A percentile compares a stretch with the other conserved stretches of the same genome.
phyloP scores from a whole-genome alignment of 1,140 invertebrate species.

The Thaumetopoea pityocampa region DNA sequence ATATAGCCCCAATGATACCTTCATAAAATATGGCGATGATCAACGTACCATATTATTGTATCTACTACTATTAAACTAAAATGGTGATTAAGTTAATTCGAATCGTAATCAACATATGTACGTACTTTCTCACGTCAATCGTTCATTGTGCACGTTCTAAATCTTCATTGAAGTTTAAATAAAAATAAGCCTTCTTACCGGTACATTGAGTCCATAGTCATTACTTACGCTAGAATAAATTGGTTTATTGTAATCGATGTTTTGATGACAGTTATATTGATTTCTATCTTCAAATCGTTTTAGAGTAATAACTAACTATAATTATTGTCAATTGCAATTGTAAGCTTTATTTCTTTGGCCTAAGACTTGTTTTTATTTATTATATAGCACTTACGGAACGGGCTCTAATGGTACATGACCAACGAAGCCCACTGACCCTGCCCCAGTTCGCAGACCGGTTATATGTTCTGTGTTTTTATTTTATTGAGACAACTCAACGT shows the following conservation, averaged over 20 bases:
- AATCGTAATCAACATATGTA: too few species aligned
- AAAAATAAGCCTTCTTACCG: too few species aligned
- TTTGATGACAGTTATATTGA: slow-evolving; percentile 32
- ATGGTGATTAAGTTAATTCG: too few species aligned
- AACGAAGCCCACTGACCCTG: slow-evolving; percentile 29
- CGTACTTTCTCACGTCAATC: too few species aligned
- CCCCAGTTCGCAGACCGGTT: slow-evolving; percentile 19
- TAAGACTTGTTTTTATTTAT: slow-evolving; percentile 5
- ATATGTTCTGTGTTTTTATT: slow-evolving; percentile 14
- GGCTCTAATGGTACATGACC: slow-evolving; percentile 10
- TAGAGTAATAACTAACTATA: not conserved
- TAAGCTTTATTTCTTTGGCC: not conserved
- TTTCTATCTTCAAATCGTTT: slow-evolving; percentile 20
- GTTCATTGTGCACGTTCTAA: too few species aligned
- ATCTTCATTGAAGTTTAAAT: too few species aligned
- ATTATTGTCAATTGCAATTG: not conserved
- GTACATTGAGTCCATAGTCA: too few species aligned
- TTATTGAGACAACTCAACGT: slow-evolving; percentile 3
- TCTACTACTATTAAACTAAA: too few species aligned
- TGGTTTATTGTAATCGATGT: slow-evolving; percentile 21
- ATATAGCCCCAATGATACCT: too few species aligned
- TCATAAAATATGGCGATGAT: too few species aligned
- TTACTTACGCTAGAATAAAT: slow-evolving; percentile 1
- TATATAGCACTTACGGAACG: not conserved
- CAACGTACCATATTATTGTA: too few species aligned